Base-by-base conservation (phyloP, 2,888 invertebrate genomes). In the Exocentrus adspersus region DNA sequence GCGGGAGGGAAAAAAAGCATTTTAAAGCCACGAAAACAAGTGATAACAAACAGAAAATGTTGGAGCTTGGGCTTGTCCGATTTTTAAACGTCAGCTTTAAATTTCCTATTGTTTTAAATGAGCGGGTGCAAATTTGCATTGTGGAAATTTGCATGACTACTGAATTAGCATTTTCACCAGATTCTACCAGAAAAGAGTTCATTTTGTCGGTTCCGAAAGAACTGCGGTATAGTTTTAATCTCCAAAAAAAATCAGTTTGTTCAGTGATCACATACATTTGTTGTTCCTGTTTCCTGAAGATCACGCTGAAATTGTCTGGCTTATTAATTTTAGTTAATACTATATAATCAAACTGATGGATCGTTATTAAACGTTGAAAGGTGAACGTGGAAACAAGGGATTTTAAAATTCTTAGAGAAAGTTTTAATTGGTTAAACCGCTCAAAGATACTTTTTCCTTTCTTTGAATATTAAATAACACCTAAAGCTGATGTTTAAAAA, bases 131-230 rank as follows among this genome's bases (percentile, higher is more conserved):
- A 43, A 43, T 43, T 17, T 43, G 43, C 43, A 43, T 43, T 17
- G 43, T 42, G 9, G 16, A 42, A 42, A 42, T 43, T 43, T 43
- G 43, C 43, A 43, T 43, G 43, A 19, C 43, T 19, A 43, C 43
- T 43, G 43, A 43, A 43, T 43, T 43, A 19, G 43, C 43, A 43
- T 43, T 43, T 43, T 37, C 37, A 17, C 43, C 9, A 17, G 43
- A 6, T 43, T 19, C 20, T 43, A 1, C 9, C 20, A n/a, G n/a
- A n/a, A n/a, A n/a, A n/a, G n/a, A n/a, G n/a, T n/a, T n/a, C n/a
- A n/a, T n/a, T n/a, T n/a, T n/a, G n/a, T n/a, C n/a, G n/a, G n/a
- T n/a, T n/a, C n/a, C n/a, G n/a, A n/a, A n/a, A n/a, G n/a, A n/a
- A n/a, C n/a, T n/a, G n/a, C n/a, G n/a, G n/a, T n/a, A n/a, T n/a